phyloP scores from a whole-genome alignment of 2,888 invertebrate species.

The Melolontha melolontha region DNA sequence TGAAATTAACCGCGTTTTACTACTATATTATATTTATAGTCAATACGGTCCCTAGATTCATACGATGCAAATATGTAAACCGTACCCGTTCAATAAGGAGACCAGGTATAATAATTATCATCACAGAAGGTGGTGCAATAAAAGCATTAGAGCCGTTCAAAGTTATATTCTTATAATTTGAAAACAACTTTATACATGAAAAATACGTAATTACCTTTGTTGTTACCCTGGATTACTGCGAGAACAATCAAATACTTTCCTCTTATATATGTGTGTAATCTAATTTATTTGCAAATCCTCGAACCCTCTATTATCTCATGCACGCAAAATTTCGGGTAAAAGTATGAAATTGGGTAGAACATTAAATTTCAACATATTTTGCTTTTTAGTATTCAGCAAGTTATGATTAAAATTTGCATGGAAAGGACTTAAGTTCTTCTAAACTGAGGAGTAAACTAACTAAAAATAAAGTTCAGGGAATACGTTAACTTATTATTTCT shows the following conservation, averaged over 20 bases:
- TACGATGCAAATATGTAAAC: no score
- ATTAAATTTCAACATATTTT: conserved; percentile 20
- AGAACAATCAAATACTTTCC: conserved; percentile 5
- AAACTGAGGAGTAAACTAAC: conserved; percentile 1
- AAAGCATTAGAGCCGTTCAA: no score
- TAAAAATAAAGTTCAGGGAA: neutral
- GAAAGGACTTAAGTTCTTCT: conserved; percentile 10
- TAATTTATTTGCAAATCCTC: conserved; percentile 24
- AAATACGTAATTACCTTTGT: conserved; percentile 2
- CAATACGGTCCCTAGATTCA: no score
- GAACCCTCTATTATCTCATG: conserved; percentile 7
- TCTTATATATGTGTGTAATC: neutral
- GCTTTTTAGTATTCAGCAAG: conserved; percentile 6
- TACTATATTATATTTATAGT: no score
- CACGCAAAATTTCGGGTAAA: conserved; percentile 2
- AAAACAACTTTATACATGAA: no score
- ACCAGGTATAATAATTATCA: no score
- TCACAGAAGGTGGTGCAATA: no score
- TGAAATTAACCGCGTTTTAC: no score
- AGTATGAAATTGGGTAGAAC: conserved; percentile 5
- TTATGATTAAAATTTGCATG: conserved; percentile 18
- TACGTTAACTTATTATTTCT: no score
- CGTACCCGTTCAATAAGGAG: no score
- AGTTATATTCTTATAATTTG: no score
- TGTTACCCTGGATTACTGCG: neutral